A percentile compares a stretch with the other conserved stretches of the same genome.
Conservation (phyloP, 2,113 vertebrate species). For the Lampris megalopsis region DNA sequence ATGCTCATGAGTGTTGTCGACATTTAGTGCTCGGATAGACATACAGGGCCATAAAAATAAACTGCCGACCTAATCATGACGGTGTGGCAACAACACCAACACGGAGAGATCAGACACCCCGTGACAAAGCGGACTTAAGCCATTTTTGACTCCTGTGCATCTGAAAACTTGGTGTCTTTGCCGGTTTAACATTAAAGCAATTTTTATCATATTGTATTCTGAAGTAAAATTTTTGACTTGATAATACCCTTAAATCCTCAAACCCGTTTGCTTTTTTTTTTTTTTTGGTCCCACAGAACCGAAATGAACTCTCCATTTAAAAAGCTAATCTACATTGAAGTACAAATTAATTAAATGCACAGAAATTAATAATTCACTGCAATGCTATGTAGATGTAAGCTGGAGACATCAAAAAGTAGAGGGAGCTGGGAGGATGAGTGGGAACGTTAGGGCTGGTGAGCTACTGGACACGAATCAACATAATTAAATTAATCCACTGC, state of each 20-base stretch:
- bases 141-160: no score
- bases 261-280: constrained; percentile 2
- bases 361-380: constrained; percentile 62
- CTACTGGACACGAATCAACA: constrained; percentile 63
- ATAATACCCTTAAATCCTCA: constrained; percentile 38
- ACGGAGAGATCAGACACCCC: no score
- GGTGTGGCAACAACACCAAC: no score
- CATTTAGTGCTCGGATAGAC: no score
- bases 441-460: constrained; percentile 52
- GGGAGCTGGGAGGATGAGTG: constrained; percentile 49
- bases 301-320: constrained; percentile 24
- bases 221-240: not conserved
- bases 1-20: no score
- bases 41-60: no score
- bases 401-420: constrained; percentile 55
- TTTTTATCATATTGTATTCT: no score
- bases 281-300: constrained; percentile 34
- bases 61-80: no score
- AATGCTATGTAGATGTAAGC: constrained; percentile 48
- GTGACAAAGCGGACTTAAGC: no score
- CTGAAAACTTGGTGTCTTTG: no score
- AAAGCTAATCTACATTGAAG: constrained; percentile 54
- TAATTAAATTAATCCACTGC: constrained; percentile 60
- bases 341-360: constrained; percentile 61
- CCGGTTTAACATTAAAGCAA: no score